Base-by-base conservation (phyloP, 2,797 vertebrate genomes). In the Gobionotothen gibberifrons region DNA sequence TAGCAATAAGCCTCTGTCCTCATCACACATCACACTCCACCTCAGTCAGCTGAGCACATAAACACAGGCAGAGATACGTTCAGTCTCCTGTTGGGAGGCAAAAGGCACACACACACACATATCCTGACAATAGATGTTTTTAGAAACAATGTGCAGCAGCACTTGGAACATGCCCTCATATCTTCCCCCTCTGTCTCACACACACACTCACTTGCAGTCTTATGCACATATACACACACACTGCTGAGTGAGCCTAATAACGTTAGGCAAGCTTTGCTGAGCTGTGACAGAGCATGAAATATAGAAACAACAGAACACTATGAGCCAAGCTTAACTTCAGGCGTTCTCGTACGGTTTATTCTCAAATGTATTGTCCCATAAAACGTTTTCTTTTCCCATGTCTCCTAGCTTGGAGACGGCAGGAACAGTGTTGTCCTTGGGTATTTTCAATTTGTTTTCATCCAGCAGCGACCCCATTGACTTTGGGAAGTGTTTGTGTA, bases 211-310 rank as follows among this genome's bases (percentile, higher is more conserved):
- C 68, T 58, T 40, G 26, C 39, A 54, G 57, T 72, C 40, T 66
- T 69, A 32, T 54, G 71, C 81, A 71, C 79, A 80, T 66, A 75
- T 36, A 85, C 87, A 82, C 84, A 82, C 83, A 82, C 83, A 71
- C 70, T 46, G 68, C 78, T 76, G 83, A 40, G 73, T 90, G 82
- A 90, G 81, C 65, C 70, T 88, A 90, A 92, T 87, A 62, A 69
- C 11, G 77, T 92, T 85, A 84, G 88, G 87, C 92, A 87, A 87
- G 89, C 89, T 89, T 88, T 90, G 85, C 80, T 80, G 88, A 83
- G 72, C 85, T 76, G 88, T 93, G 91, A 89, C 85, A 76, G 82
- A 91, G 88, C 89, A 90, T 91, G 89, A 92, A 90, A 93, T 86
- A 80, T 72, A 90, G 81, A 92, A 89, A 90, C 85, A 89, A 88